Base-by-base conservation (phyloP, 2,888 invertebrate species). In the Dicyrtomina minuta region DNA sequence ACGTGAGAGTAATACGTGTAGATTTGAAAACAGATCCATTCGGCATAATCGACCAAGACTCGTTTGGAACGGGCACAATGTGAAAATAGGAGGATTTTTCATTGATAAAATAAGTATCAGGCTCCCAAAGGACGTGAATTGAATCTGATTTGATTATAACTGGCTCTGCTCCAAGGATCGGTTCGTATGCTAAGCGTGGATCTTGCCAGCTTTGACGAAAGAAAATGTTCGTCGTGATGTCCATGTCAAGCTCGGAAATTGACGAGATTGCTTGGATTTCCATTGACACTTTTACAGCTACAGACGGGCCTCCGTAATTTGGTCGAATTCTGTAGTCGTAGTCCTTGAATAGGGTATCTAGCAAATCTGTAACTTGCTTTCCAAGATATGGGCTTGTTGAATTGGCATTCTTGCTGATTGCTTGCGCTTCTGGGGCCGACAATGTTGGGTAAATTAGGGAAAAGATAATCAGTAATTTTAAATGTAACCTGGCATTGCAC, bases 1-100 rank as follows among this genome's bases (percentile, higher is more conserved):
- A 66, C 1, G 49, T 49, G 8, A 77, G 41, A 26, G 75, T 76
- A 59, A 75, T 70, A 4, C 77, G 67, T 27, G 75, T 76, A 41
- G 74, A 74, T 39, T 74, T 75, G 10, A 74, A 46, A 39, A 77
- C 66, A 6, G 33, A 53, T 13, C 77, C 77, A 46, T 75, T 49
- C 12, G 73, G 73, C 27, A 27, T 66, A 24, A 77, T 56, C 1
- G 33, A 12, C 33, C 56, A 56, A n/a, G 26, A 13, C 6, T 56
- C 56, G 15, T 27, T 56, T 3, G 56, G 33, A 33, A 70, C 24
- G 1, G 53, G 53, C 4, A 13, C 53, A 2, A 5, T 27, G 24
- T 55, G 44, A 1, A 33, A 5, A 10, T n/a, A 41, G 20, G 55
- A 41, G 15, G 66, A 24, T 27, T 58, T 58, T 59, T 58, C 33